These are phyloP conservation scores for Sinocyclocheilus maitianheensis DNA, from an alignment of 2,113 vertebrate species.

Conservation along the genomic window DNA sequence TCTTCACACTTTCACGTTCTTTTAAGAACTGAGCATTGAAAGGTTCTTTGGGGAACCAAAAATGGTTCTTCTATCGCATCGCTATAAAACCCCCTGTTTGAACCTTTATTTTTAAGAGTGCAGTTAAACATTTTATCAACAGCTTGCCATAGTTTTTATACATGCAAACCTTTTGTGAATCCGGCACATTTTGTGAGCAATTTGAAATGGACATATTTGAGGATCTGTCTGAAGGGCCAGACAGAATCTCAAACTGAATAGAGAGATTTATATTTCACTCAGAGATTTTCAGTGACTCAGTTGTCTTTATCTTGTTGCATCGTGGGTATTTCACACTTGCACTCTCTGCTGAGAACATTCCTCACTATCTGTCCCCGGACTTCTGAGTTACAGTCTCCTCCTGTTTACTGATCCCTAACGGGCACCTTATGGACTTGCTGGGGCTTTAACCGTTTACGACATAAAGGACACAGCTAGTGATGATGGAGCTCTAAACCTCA, in stretches of 20 bases:
- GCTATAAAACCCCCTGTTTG: no score
- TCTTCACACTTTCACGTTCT: no score
- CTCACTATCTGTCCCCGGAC: conserved; percentile 7
- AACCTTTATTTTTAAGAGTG: no score
- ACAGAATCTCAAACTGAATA: not conserved
- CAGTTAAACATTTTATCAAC: no score
- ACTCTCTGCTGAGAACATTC: conserved; percentile 1
- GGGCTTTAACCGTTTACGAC: not conserved
- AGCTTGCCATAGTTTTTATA: no score
- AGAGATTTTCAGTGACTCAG: not conserved
- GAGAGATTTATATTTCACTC: conserved; percentile 5
- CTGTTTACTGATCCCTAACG: conserved; percentile 27
- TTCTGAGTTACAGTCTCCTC: conserved; percentile 16
- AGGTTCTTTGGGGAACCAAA: no score
- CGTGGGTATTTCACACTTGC: not conserved
- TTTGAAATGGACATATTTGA: not conserved
- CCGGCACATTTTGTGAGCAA: not conserved
- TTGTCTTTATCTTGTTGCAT: conserved; percentile 1
- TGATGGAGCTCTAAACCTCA: conserved; percentile 36
- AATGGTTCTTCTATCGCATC: no score
- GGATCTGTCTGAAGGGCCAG: not conserved
- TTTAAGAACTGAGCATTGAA: no score
- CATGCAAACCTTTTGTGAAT: no score
- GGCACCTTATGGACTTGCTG: conserved; percentile 17
- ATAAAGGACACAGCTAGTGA: conserved; percentile 33